Evolutionary conservation across 2,113 vertebrate genomes (phyloP).

Genomic region (Mola mola): DNA sequence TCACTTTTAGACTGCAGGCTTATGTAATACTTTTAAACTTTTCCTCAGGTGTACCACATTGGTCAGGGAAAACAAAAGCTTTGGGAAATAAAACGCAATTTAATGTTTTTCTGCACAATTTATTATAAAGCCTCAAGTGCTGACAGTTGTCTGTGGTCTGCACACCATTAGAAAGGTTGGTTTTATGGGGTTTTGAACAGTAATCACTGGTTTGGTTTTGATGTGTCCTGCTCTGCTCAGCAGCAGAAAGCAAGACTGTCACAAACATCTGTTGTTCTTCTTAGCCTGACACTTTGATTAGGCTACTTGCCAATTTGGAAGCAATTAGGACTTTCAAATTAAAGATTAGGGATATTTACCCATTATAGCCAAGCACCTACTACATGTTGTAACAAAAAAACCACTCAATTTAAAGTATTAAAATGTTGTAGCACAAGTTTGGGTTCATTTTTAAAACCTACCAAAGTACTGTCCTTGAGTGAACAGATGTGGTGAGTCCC

Average conservation of each 20-base stretch:
- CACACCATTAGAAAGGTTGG: not conserved
- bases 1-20: not conserved
- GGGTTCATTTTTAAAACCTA: slow-evolving; percentile 69
- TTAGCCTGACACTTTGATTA: slow-evolving; percentile 32
- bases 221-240: slow-evolving; percentile 2
- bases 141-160: not conserved
- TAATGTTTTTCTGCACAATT: not conserved
- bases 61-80: not conserved
- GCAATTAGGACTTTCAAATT: slow-evolving; percentile 3
- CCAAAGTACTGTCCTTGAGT: slow-evolving; percentile 88
- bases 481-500: slow-evolving; percentile 94
- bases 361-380: not conserved
- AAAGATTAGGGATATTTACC: not conserved
- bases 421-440: slow-evolving; percentile 1
- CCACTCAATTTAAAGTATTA: not conserved
- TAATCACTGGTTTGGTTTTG: slow-evolving; percentile 7
- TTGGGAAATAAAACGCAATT: too few species aligned
- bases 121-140: not conserved
- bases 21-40: not conserved
- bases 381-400: not conserved
- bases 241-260: slow-evolving; percentile 51
- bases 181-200: not conserved
- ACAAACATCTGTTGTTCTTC: slow-evolving; percentile 53
- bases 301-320: slow-evolving; percentile 12
- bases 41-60: not conserved